Evolutionary conservation across 37 sponge, comb jelly and placozoan species (phyloP).

Genomic region (Cliona cf. orientalis): DNA sequence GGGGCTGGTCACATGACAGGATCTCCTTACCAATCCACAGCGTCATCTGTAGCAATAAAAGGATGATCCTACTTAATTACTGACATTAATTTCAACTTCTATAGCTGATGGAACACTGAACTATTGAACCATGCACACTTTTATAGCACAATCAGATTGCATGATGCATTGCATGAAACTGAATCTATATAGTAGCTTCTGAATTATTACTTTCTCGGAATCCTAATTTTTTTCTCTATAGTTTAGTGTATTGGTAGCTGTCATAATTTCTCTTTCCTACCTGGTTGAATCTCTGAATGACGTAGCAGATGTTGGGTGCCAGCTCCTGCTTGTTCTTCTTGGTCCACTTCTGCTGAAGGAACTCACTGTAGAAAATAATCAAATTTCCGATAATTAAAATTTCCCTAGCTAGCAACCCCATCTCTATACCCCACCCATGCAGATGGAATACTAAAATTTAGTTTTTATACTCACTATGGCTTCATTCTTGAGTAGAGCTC

Average conservation of each 20-base stretch:
- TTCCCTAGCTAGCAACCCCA: background rate
- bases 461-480: conserved; percentile 47
- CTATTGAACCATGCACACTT: background rate
- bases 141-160: too few species aligned
- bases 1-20: conserved; percentile 29
- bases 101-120: background rate
- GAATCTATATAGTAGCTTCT: too few species aligned
- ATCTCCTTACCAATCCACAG: conserved; percentile 59
- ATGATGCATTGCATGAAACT: background rate
- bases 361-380: conserved; percentile 51
- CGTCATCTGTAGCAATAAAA: conserved; percentile 55
- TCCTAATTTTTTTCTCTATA: background rate
- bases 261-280: conserved; percentile 3
- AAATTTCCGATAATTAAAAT: background rate
- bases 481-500: conserved; percentile 57
- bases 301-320: conserved; percentile 66
- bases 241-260: background rate
- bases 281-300: conserved; percentile 61
- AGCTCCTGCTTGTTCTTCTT: conserved; percentile 62
- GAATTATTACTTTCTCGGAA: too few species aligned
- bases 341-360: conserved; percentile 75
- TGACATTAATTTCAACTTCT: too few species aligned
- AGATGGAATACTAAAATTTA: background rate
- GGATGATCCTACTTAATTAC: too few species aligned
- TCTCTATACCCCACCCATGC: background rate